Conservation (phyloP, 2,888 invertebrate species). For the Xestia rhomboidea region DNA sequence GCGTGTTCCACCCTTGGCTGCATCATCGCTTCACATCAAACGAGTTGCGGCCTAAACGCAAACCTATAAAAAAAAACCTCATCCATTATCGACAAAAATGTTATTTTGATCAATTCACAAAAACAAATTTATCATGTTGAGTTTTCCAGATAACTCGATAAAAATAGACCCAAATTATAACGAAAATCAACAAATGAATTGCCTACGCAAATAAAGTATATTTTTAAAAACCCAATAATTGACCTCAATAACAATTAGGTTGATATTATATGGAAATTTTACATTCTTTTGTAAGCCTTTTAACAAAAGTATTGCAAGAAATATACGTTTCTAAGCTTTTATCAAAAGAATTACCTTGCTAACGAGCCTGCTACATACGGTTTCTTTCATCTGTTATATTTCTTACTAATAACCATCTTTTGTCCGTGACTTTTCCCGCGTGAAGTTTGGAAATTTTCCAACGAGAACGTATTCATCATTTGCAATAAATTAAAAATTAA, state of each 20-base stretch:
- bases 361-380: constrained; percentile 7
- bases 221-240: not conserved
- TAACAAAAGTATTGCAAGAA: constrained; percentile 2
- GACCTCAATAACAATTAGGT: not conserved
- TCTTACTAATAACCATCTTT: not conserved
- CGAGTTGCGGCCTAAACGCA: not conserved
- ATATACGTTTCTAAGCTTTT: not conserved
- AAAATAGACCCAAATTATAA: not conserved
- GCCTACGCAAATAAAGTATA: not conserved
- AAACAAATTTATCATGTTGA: not conserved
- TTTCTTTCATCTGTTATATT: constrained; percentile 14
- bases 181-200: not conserved
- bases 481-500: too few species aligned
- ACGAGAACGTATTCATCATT: not conserved
- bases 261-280: not conserved
- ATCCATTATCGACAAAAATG: not conserved
- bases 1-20: not conserved
- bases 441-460: not conserved
- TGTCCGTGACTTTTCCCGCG: not conserved
- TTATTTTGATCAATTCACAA: not conserved
- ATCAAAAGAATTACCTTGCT: constrained; percentile 16
- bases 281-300: constrained; percentile 14
- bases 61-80: too few species aligned
- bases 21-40: not conserved
- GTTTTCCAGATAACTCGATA: not conserved